phyloP scores from a whole-genome alignment of 2,797 vertebrate genomes.

The Kryptolebias ocellatus region DNA sequence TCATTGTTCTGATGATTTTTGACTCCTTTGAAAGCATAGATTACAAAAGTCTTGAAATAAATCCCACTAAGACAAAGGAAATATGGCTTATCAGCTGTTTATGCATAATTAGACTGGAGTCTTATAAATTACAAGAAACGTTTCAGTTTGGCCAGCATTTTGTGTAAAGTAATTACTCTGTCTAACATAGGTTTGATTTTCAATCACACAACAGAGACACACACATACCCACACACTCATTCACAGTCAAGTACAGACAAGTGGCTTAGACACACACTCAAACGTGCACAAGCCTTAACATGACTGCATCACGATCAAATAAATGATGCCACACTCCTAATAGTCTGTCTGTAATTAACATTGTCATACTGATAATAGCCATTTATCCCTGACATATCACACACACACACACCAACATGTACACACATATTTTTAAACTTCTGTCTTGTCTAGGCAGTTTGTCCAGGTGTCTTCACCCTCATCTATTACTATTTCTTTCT shows the following conservation, averaged over 20 bases:
- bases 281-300: conserved; percentile 40
- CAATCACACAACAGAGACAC: conserved; percentile 28
- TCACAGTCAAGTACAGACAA: conserved; percentile 15
- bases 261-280: conserved; percentile 25
- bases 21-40: conserved; percentile 15
- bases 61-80: conserved; percentile 37
- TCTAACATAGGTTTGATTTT: conserved; percentile 58
- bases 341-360: conserved; percentile 91
- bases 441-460: conserved; percentile 64
- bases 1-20: conserved; percentile 18
- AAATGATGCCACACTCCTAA: conserved; percentile 79
- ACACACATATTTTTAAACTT: conserved; percentile 45
- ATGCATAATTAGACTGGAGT: conserved; percentile 54
- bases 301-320: conserved; percentile 56
- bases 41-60: conserved; percentile 44
- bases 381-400: conserved; percentile 81
- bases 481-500: conserved; percentile 41
- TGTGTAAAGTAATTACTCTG: conserved; percentile 60
- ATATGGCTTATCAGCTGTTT: conserved; percentile 35
- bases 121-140: conserved; percentile 55
- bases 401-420: conserved; percentile 25
- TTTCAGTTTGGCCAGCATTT: conserved; percentile 47
- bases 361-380: conserved; percentile 92
- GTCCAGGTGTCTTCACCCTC: conserved; percentile 63
- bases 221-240: not conserved